These are phyloP conservation scores for Rhinogobius similis DNA, from an alignment of 2,113 vertebrate species.

Conservation along the genomic window DNA sequence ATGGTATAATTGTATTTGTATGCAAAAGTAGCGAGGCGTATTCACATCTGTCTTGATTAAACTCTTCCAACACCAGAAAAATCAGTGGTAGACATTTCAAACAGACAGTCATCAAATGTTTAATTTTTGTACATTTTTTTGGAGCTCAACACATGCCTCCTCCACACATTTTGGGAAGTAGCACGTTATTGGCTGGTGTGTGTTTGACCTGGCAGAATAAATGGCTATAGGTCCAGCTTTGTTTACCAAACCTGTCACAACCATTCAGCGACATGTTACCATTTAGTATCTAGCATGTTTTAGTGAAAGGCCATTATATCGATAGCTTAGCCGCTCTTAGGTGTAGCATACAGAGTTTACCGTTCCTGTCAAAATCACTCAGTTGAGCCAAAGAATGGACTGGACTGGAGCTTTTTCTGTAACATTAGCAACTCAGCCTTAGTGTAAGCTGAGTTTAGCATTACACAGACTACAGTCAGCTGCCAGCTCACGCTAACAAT, in stretches of 20 bases:
- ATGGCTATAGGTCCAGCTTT: conserved; percentile 72
- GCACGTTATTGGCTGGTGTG: conserved; percentile 71
- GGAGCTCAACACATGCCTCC: conserved; percentile 41
- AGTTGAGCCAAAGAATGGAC: conserved; percentile 46
- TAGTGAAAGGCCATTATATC: conserved; percentile 54
- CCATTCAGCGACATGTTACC: conserved; percentile 81
- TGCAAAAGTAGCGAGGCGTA: no score
- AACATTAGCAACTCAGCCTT: conserved; percentile 36
- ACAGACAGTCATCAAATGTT: conserved; percentile 15
- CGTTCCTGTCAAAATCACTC: conserved; percentile 60
- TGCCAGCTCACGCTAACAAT: conserved; percentile 54
- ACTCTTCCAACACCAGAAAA: no score
- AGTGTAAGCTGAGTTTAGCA: conserved; percentile 34
- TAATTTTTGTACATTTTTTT: conserved; percentile 39
- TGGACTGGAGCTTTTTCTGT: conserved; percentile 39
- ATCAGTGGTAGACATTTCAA: not conserved
- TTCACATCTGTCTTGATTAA: no score
- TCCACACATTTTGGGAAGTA: conserved; percentile 69
- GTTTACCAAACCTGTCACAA: conserved; percentile 85
- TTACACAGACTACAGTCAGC: conserved; percentile 39
- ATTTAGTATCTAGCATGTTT: conserved; percentile 63
- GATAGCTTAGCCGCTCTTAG: conserved; percentile 57
- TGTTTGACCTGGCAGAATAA: conserved; percentile 63
- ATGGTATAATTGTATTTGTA: not conserved
- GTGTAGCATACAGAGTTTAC: conserved; percentile 62